These are phyloP conservation scores for Monarcha castaneiventris DNA, from an alignment of 2,113 vertebrate species.

Conservation along the genomic window DNA sequence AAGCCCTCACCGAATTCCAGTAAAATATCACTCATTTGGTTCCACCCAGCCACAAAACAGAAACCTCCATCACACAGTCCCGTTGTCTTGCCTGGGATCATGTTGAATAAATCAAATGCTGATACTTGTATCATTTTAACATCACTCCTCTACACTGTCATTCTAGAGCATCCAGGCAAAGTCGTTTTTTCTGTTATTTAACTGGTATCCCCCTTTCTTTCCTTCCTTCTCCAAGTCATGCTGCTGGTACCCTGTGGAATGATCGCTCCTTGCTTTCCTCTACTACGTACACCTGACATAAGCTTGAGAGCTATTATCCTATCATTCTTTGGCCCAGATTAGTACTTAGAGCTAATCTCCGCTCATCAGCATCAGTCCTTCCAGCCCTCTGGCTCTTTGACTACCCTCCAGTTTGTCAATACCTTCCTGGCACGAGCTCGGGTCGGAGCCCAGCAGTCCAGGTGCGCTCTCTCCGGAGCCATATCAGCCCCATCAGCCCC, in stretches of 20 bases:
- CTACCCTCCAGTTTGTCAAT: background rate
- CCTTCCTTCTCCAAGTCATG: background rate
- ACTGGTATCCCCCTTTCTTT: background rate
- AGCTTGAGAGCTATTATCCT: background rate
- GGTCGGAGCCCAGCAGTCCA: background rate
- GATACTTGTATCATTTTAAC: background rate
- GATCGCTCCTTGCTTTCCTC: background rate
- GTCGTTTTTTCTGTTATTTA: background rate
- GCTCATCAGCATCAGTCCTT: background rate
- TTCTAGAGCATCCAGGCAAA: background rate
- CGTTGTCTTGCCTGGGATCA: background rate
- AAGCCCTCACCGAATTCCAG: background rate
- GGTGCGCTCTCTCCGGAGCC: background rate
- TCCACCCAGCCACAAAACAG: background rate
- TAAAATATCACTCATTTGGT: background rate
- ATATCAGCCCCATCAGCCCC: background rate
- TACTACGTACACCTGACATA: background rate
- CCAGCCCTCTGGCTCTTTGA: slow-evolving; percentile 30
- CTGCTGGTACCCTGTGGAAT: background rate
- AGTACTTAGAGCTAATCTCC: background rate
- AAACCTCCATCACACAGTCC: background rate
- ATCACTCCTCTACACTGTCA: background rate
- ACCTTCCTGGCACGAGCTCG: background rate
- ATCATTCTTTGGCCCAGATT: background rate
- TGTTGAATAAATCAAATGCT: background rate